Evolutionary conservation across 2,113 vertebrate genomes (phyloP).

Genomic region (Tetrao urogallus): DNA sequence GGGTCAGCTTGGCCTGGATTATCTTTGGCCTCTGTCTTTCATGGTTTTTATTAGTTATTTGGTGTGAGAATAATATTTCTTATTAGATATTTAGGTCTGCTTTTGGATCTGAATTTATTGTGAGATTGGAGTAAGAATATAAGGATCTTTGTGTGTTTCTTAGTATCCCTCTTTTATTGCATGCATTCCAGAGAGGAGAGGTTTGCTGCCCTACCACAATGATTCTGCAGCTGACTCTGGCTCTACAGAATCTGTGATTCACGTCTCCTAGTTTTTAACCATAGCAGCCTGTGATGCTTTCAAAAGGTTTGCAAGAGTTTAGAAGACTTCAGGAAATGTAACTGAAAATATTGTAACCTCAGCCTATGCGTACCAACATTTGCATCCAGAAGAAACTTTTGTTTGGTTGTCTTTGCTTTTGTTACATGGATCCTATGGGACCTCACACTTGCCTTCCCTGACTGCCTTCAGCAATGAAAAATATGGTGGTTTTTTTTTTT

Average conservation of each 20-base stretch:
- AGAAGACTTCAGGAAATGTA: neutral
- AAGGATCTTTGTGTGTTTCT: neutral
- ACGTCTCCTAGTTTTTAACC: neutral
- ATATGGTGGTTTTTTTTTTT: fast-evolving
- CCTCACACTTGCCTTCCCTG: neutral
- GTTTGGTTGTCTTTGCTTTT: neutral
- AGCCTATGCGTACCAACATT: neutral
- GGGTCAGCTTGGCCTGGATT: neutral
- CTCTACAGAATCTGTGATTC: neutral
- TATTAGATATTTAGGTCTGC: neutral
- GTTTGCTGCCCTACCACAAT: neutral
- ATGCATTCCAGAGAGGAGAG: neutral
- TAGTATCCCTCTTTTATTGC: neutral
- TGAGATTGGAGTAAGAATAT: neutral
- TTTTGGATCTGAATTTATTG: neutral
- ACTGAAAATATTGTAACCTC: neutral
- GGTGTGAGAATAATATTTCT: neutral
- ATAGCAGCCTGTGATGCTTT: neutral
- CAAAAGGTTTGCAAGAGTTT: neutral
- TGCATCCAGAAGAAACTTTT: neutral
- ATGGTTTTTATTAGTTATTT: neutral
- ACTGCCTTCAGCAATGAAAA: neutral
- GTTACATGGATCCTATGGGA: neutral
- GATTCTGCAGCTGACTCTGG: neutral
- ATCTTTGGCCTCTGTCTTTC: neutral